Evolutionary conservation across 1,140 invertebrate genomes (phyloP).

Genomic region (Gryllus bimaculatus): DNA sequence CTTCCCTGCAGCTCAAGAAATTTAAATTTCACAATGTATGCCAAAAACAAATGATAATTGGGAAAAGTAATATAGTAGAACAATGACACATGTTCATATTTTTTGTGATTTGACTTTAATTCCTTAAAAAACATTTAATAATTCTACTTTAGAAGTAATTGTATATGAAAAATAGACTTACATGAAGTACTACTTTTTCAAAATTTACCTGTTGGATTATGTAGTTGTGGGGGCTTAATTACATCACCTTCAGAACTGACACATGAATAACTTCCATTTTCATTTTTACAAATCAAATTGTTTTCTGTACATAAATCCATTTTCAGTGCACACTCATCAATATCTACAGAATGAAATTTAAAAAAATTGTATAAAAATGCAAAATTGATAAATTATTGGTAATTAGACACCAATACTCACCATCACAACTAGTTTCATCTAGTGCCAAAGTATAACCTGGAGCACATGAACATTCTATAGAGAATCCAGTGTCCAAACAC

Average conservation of each 20-base stretch:
- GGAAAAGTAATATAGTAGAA: too few species aligned
- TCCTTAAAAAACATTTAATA: too few species aligned
- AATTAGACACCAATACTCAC: neutral
- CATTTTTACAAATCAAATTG: conserved; percentile 60
- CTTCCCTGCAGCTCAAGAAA: too few species aligned
- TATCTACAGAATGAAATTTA: conserved; percentile 39
- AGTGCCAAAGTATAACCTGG: conserved; percentile 39
- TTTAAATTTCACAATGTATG: too few species aligned
- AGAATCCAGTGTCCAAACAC: conserved; percentile 49
- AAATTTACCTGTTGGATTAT: too few species aligned
- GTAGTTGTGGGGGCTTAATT: neutral
- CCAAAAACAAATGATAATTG: too few species aligned
- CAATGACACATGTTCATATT: too few species aligned
- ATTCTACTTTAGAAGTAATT: too few species aligned
- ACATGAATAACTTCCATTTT: conserved; percentile 54
- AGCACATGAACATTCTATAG: conserved; percentile 51
- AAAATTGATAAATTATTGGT: neutral
- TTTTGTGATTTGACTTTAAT: too few species aligned
- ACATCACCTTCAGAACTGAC: conserved; percentile 9
- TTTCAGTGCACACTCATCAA: conserved; percentile 56
- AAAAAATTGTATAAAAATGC: neutral
- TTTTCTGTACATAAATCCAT: conserved; percentile 49
- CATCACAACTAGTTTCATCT: conserved; percentile 24
- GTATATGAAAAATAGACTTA: too few species aligned
- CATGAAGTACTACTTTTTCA: too few species aligned